Evolutionary conservation across 2,113 vertebrate species (phyloP).

Genomic region (Eolophus roseicapilla): DNA sequence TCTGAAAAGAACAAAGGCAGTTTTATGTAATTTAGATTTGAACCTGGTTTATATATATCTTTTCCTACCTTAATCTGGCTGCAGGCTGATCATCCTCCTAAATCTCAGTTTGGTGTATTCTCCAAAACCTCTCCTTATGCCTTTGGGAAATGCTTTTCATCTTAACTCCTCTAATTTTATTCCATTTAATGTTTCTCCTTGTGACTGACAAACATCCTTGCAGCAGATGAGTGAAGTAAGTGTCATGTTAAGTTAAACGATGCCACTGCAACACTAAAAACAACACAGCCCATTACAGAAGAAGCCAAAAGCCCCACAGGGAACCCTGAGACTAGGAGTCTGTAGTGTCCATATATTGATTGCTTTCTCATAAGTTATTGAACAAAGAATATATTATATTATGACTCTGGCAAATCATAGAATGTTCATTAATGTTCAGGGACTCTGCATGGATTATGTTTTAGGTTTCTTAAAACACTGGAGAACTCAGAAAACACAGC

Average conservation of each 20-base stretch:
- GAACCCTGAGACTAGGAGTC: neutral
- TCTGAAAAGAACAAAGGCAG: neutral
- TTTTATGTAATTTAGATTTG: neutral
- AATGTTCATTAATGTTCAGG: slow-evolving; percentile 9
- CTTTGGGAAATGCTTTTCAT: slow-evolving; percentile 5
- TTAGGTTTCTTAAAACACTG: slow-evolving; percentile 34
- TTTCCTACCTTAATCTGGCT: neutral
- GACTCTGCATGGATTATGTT: neutral
- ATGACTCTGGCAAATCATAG: slow-evolving; percentile 22
- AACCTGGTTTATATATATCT: neutral
- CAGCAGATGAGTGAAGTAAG: slow-evolving; percentile 3
- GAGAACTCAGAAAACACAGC: neutral
- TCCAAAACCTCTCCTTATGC: neutral
- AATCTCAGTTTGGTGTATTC: neutral
- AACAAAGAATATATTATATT: slow-evolving; percentile 20
- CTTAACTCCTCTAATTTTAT: neutral
- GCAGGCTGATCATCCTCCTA: neutral
- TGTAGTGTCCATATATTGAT: slow-evolving; percentile 38
- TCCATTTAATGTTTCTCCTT: slow-evolving; percentile 10
- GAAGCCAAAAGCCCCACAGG: neutral
- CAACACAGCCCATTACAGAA: slow-evolving; percentile 25
- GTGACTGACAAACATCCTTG: neutral
- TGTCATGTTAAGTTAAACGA: slow-evolving; percentile 48
- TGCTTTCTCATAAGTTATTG: slow-evolving; percentile 55
- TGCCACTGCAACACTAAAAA: neutral